Evolutionary conservation across 2,888 invertebrate species (phyloP).

Genomic region (Lasioglossum oenotherae): DNA sequence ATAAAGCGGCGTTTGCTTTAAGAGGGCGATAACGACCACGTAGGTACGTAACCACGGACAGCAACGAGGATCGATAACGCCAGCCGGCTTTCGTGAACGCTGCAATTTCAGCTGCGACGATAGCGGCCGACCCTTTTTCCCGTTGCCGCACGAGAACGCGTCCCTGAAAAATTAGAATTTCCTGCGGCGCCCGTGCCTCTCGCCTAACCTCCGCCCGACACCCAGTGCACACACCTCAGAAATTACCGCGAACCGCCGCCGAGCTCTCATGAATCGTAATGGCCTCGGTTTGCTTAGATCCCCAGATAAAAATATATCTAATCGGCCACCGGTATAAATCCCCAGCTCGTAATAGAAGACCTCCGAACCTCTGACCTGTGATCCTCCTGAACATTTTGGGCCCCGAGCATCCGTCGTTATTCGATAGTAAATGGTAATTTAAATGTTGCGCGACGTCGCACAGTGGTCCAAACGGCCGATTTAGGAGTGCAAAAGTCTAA

Average conservation of each 20-base stretch:
- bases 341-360: background rate
- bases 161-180: slow-evolving; percentile 62
- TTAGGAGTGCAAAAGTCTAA: too few species aligned
- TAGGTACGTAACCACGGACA: slow-evolving; percentile 41
- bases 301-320: slow-evolving; percentile 38
- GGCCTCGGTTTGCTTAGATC: slow-evolving; percentile 27
- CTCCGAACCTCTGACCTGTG: too few species aligned
- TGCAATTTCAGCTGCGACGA: slow-evolving; percentile 65
- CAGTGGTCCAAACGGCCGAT: too few species aligned
- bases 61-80: slow-evolving; percentile 66
- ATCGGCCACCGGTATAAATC: slow-evolving; percentile 20
- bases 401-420: background rate
- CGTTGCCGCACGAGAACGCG: slow-evolving; percentile 37
- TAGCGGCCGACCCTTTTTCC: slow-evolving; percentile 34
- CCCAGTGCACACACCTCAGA: background rate
- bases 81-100: slow-evolving; percentile 63
- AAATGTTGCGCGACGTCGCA: background rate
- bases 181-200: slow-evolving; percentile 13
- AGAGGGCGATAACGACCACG: slow-evolving; percentile 64
- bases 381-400: background rate
- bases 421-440: background rate
- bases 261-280: background rate
- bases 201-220: background rate
- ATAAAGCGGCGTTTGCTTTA: slow-evolving; percentile 62
- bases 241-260: background rate